A percentile compares a stretch with the other conserved stretches of the same genome.
Evolutionary conservation across 30 jellyfish, hydroid and myxozoan species (phyloP).

Genomic region (Hydractinia echinata): DNA sequence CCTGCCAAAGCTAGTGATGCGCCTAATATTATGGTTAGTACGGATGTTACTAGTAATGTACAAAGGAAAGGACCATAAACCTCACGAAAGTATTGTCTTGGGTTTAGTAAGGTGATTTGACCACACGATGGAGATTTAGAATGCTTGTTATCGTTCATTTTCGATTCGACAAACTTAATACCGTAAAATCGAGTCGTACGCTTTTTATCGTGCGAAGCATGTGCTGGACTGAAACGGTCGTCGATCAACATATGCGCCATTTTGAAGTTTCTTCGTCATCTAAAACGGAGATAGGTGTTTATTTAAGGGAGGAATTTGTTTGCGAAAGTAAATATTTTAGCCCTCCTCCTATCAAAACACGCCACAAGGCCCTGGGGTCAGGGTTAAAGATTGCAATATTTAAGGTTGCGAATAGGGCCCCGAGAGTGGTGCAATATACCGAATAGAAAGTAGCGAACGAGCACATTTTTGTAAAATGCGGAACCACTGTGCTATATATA

Average conservation of each 20-base stretch:
- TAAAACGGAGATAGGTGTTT: too few relatives aligned
- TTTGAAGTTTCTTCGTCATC: too few relatives aligned
- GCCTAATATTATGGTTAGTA: background rate
- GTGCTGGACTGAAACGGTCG: background rate
- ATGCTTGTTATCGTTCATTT: background rate
- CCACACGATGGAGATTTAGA: background rate
- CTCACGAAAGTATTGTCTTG: conserved; percentile 24
- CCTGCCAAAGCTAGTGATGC: conserved; percentile 11
- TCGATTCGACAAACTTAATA: background rate
- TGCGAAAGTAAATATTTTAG: too few relatives aligned
- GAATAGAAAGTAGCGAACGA: too few relatives aligned
- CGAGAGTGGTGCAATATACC: too few relatives aligned
- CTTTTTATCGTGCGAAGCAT: background rate
- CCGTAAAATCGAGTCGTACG: background rate
- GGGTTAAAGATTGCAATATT: too few relatives aligned
- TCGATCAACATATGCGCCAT: background rate
- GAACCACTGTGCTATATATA: too few relatives aligned
- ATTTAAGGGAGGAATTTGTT: too few relatives aligned
- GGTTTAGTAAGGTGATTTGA: background rate
- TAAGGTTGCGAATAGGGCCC: too few relatives aligned
- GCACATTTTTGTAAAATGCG: too few relatives aligned
- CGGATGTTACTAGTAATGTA: conserved; percentile 7
- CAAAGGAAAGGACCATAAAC: conserved; percentile 18
- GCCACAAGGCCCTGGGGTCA: too few relatives aligned
- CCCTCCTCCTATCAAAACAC: too few relatives aligned